Base-by-base conservation (phyloP, 2,797 vertebrate species). In the Austrolebias charrua region DNA sequence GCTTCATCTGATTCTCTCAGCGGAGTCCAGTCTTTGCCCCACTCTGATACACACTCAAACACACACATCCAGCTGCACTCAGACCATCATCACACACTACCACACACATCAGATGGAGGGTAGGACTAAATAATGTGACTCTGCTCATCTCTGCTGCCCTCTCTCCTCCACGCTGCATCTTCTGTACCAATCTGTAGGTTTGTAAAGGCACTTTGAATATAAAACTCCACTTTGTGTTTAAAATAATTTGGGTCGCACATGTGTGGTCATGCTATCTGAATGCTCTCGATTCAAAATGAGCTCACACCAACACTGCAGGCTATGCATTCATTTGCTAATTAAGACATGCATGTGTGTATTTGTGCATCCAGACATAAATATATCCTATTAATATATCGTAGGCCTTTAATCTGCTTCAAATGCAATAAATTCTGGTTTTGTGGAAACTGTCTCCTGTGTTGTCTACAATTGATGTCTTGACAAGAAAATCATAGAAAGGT, bases 91-190 rank as follows among this genome's bases (percentile, higher is more conserved):
- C 90, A 89, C 81, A 75, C 87, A 7, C 90, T 92, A 24, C 85
- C 88, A 38, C 92, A 92, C 58, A 80, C 89, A 40, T 90, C 89
- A 19, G 89, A 88, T 2, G 90, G 84, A 24, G 92, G 91, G 40
- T 93, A 91, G 87, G 33, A 28, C 43, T 51, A n/a, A 24, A 6
- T 14, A 2, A 15, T 48, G 43, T 44, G 58, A 52, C 55, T 60
- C 29, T 45, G 38, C 51, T 68, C 61, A 19, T 7, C 19, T 45
- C 43, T 50, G 46, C 16, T 24, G 1, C 0, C 50, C n/a, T 40
- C 28, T 18, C 67, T 60, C 51, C 70, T 71, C 60, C 60, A 71
- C 71, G 55, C 75, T 29, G 56, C 79, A 51, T 73, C 62, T 20
- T 79, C 55, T 80, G 62, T 75, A 80, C 59, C 80, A 60, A 57